Percentiles rank a stretch among this genome's conserved stretches.
These are phyloP conservation scores for Neogale vison DNA, from an alignment of 2,113 vertebrate species.

Conservation along the genomic window DNA sequence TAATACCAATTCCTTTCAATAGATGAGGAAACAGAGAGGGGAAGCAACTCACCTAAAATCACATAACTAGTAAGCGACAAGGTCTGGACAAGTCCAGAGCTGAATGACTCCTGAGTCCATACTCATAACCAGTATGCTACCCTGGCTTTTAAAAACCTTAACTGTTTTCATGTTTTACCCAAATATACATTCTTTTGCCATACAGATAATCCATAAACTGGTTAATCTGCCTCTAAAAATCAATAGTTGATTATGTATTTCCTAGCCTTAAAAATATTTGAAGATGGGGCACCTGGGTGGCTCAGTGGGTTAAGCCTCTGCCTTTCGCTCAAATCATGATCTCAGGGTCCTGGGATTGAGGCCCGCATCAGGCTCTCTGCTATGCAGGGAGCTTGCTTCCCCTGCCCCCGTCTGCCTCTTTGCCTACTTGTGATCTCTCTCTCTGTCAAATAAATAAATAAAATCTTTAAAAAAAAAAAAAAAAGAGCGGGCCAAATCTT, in stretches of 20 bases:
- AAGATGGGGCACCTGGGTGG: background rate
- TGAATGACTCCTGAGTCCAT: background rate
- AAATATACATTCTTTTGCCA: background rate
- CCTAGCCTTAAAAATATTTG: constrained; percentile 23
- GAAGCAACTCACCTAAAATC: background rate
- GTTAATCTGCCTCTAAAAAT: background rate
- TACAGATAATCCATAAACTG: background rate
- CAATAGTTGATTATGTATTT: background rate
- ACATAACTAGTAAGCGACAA: background rate
- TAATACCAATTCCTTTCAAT: background rate
- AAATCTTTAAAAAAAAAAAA: too few relatives aligned
- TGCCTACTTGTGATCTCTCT: too few relatives aligned
- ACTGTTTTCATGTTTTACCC: background rate
- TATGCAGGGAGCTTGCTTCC: too few relatives aligned
- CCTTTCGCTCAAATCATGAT: too few relatives aligned
- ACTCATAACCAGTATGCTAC: background rate
- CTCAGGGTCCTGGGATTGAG: too few relatives aligned
- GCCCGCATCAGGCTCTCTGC: too few relatives aligned
- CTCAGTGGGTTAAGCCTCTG: too few relatives aligned
- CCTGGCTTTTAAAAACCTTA: background rate
- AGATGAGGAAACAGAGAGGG: background rate
- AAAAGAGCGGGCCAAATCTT: too few relatives aligned
- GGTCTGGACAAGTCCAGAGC: background rate
- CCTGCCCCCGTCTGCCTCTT: too few relatives aligned
- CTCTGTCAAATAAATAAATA: too few relatives aligned